Conservation (phyloP, 2,888 invertebrate genomes). For the Archaeoteleia sp. region DNA sequence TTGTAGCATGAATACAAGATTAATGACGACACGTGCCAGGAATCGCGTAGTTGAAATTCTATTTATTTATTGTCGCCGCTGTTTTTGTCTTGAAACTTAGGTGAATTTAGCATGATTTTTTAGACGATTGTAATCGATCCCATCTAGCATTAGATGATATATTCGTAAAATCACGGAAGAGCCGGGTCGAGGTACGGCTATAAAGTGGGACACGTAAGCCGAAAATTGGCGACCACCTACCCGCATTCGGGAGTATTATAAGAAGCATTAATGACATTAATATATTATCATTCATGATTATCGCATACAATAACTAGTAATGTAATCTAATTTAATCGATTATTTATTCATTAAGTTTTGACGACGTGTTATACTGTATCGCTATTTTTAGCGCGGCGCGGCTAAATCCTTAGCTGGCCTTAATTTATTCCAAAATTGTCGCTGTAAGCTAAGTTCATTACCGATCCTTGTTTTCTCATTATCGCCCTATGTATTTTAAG, state of each 20-base stretch:
- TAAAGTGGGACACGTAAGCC: conserved; percentile 50
- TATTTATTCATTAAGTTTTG: conserved; percentile 75
- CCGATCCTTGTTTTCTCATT: conserved; percentile 56
- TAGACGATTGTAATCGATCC: conserved; percentile 51
- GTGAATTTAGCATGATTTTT: conserved; percentile 62
- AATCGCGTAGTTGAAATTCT: conserved; percentile 56
- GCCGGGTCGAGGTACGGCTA: conserved; percentile 36
- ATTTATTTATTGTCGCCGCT: conserved; percentile 61
- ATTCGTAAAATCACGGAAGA: conserved; percentile 22
- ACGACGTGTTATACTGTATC: conserved; percentile 68
- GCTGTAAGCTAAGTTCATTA: conserved; percentile 65
- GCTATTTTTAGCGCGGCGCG: conserved; percentile 58
- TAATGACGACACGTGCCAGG: conserved; percentile 51
- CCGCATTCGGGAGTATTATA: conserved; percentile 72
- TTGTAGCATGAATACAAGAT: conserved; percentile 52
- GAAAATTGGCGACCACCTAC: conserved; percentile 55
- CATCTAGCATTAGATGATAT: conserved; percentile 47
- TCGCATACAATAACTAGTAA: conserved; percentile 73
- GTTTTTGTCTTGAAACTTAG: conserved; percentile 27
- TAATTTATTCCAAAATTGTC: conserved; percentile 68
- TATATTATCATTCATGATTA: conserved; percentile 75
- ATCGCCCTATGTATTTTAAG: conserved; percentile 59
- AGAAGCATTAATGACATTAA: conserved; percentile 75
- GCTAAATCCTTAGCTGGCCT: conserved; percentile 57
- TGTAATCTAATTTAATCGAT: conserved; percentile 75